phyloP scores from a whole-genome alignment of 2,888 invertebrate genomes.

The Trachelus stipa region DNA sequence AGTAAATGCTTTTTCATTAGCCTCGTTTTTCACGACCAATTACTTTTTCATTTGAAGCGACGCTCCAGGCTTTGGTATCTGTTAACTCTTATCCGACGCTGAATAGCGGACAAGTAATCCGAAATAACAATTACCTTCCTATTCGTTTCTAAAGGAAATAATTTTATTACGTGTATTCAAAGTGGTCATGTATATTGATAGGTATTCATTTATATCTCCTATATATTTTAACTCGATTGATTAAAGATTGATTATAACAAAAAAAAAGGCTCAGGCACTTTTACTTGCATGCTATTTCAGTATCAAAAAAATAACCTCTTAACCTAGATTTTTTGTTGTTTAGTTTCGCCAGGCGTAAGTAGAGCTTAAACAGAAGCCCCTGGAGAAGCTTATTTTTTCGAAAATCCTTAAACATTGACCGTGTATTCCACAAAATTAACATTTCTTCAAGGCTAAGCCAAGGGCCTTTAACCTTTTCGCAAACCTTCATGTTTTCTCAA shows the following conservation, averaged over 20 bases:
- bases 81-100: neutral
- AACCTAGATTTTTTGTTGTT: neutral
- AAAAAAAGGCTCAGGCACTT: neutral
- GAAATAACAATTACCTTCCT: neutral
- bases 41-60: conserved; percentile 35
- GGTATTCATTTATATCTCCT: neutral
- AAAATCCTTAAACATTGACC: neutral
- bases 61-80: neutral
- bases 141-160: neutral
- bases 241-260: neutral
- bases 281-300: neutral
- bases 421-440: neutral
- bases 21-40: conserved; percentile 36
- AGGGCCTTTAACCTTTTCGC: neutral
- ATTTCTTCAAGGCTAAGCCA: neutral
- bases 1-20: conserved; percentile 23
- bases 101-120: neutral
- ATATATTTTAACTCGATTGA: neutral
- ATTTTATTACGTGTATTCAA: neutral
- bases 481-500: neutral
- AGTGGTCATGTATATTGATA: neutral
- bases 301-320: neutral
- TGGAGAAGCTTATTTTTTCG: neutral
- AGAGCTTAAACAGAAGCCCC: neutral
- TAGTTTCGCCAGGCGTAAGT: neutral